Evolutionary conservation across 1,140 invertebrate species (phyloP).

Genomic region (Caenorhabditis briggsae): DNA sequence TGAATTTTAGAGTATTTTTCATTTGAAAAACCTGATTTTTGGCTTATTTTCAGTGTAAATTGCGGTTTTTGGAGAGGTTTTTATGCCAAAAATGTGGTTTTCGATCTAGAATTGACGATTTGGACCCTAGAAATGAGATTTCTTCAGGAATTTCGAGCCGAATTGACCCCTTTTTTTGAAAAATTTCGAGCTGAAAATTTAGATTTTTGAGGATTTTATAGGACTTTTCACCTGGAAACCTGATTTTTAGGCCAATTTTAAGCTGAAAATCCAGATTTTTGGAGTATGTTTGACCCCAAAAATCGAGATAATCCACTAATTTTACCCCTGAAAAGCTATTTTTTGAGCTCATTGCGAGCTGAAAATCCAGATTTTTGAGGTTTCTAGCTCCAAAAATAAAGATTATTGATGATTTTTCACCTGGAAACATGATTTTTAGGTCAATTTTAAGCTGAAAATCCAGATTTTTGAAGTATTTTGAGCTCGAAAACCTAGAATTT

Average conservation of each 20-base stretch:
- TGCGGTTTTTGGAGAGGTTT: too few species aligned
- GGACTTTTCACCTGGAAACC: neutral
- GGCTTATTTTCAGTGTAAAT: too few species aligned
- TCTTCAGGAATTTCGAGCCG: too few species aligned
- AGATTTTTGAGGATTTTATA: neutral
- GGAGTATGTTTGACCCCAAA: neutral
- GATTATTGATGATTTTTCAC: neutral
- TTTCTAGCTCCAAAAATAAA: neutral
- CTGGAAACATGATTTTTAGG: neutral
- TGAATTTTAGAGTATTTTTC: too few species aligned
- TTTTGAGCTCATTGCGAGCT: neutral
- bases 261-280: neutral
- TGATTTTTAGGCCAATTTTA: neutral
- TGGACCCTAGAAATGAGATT: too few species aligned
- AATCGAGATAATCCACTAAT: neutral
- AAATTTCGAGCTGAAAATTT: too few species aligned
- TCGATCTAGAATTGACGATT: too few species aligned
- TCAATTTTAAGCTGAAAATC: neutral
- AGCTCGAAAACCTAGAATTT: too few species aligned
- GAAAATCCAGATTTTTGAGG: neutral
- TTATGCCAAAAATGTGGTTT: too few species aligned
- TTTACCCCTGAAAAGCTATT: neutral
- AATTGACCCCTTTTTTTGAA: too few species aligned
- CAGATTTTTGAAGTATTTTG: neutral
- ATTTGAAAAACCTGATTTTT: neutral